These are phyloP conservation scores for Staurois parvus DNA, from an alignment of 2,797 vertebrate genomes.

Conservation along the genomic window DNA sequence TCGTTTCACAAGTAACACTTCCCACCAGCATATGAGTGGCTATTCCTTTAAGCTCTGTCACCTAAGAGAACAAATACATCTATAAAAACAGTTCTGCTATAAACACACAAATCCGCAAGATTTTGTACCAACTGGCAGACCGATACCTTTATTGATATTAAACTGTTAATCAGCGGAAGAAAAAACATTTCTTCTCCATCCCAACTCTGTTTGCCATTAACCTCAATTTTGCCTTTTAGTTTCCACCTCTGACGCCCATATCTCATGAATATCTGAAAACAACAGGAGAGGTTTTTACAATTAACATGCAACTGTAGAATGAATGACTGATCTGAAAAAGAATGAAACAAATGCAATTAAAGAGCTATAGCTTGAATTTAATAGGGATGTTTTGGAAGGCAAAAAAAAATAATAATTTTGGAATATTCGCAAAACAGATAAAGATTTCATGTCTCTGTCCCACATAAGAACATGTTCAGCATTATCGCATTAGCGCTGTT, in stretches of 20 bases:
- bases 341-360: no score
- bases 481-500: no score
- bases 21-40: slow-evolving; percentile 96
- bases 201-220: slow-evolving; percentile 96
- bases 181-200: slow-evolving; percentile 95
- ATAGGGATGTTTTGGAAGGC: no score
- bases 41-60: slow-evolving; percentile 95
- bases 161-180: slow-evolving; percentile 90
- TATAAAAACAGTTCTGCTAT: background rate
- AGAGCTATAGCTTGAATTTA: no score
- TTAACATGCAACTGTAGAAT: no score
- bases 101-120: background rate
- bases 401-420: no score
- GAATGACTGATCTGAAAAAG: no score
- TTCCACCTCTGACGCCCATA: slow-evolving; percentile 97
- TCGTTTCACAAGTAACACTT: slow-evolving; percentile 96
- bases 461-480: no score
- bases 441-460: no score
- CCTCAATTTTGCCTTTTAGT: slow-evolving; percentile 94
- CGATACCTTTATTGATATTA: slow-evolving; percentile 95
- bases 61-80: slow-evolving; percentile 73
- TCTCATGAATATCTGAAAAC: slow-evolving; percentile 92
- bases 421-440: no score
- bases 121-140: background rate
- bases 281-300: background rate